Evolutionary conservation across 2,888 invertebrate genomes (phyloP), one percentile per base, ranked within the genome.

Genomic region (Cephus pygmeus): DNA sequence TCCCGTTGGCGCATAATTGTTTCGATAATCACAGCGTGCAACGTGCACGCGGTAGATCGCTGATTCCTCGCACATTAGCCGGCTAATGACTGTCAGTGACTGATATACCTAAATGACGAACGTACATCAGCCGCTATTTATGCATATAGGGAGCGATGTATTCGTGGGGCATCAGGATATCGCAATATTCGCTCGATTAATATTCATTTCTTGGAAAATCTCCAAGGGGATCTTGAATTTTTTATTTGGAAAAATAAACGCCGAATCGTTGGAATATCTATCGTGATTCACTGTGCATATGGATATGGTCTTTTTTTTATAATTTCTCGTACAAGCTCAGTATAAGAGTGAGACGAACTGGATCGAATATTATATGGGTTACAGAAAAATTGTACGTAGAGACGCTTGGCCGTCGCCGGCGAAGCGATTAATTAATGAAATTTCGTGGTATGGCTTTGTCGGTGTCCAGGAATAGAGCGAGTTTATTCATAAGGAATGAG

Each of bases 1-100:
- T 71, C 35, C 74, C 36, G 35, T 74, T 74, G 35, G 30, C 34
- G 74, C 74, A 74, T 34, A 74, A 74, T 74, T 74, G 74, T 34
- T 30, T 34, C 74, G 74, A 74, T 74, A 34, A 71, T 71, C 71
- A 34, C 71, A 71, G 33, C 15, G 31, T 71, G 71, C 71, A 34
- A 31, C 71, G 33, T 71, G 71, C 33, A 23, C 3, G 71, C 71
- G 30, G 71, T 34, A 71, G 71, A 71, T 71, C 71, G 71, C 31
- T 71, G 71, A 71, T 71, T 71, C 31, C 56, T 56, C 23, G 56
- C 23, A 9, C 56, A 56, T 56, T 56, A 56, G 56, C 56, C 56
- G 56, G 56, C 56, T 56, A 56, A 56, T 56, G 56, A 56, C 56
- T 56, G 56, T 56, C 56, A 56, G 56, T 56, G 56, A 56, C 56